A percentile compares a stretch with the other conserved stretches of the same genome.
These are phyloP conservation scores for Tauraco erythrolophus DNA, from an alignment of 2,113 vertebrate species.

Conservation along the genomic window DNA sequence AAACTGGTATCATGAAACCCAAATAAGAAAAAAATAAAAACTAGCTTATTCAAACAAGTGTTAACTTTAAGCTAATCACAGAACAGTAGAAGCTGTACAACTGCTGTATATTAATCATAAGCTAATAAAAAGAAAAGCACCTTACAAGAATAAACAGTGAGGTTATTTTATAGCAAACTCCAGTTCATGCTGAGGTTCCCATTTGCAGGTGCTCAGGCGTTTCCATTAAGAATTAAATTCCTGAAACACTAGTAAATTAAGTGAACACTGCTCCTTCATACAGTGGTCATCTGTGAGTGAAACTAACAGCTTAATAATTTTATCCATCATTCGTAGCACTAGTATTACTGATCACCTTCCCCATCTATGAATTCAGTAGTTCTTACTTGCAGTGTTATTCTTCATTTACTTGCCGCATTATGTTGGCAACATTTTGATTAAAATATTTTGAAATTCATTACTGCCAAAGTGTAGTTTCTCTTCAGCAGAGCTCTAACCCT, in stretches of 20 bases:
- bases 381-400: neutral
- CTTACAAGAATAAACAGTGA: neutral
- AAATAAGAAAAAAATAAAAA: neutral
- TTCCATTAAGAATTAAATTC: neutral
- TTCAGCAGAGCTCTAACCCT: neutral
- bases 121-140: neutral
- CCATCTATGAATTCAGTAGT: neutral
- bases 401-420: neutral
- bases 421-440: neutral
- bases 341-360: neutral
- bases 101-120: neutral
- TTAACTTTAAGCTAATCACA: neutral
- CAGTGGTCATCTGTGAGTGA: neutral
- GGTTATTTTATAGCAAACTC: neutral
- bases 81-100: neutral
- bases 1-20: neutral
- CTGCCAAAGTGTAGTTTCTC: neutral
- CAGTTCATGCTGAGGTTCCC: neutral
- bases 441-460: neutral
- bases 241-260: neutral
- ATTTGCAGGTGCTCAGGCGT: neutral
- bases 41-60: neutral
- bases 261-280: neutral
- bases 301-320: neutral
- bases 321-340: neutral